Percentiles rank a stretch among this genome's conserved stretches.
These are phyloP conservation scores for Tachina grossa DNA, from an alignment of 2,888 invertebrate genomes.

Conservation along the genomic window DNA sequence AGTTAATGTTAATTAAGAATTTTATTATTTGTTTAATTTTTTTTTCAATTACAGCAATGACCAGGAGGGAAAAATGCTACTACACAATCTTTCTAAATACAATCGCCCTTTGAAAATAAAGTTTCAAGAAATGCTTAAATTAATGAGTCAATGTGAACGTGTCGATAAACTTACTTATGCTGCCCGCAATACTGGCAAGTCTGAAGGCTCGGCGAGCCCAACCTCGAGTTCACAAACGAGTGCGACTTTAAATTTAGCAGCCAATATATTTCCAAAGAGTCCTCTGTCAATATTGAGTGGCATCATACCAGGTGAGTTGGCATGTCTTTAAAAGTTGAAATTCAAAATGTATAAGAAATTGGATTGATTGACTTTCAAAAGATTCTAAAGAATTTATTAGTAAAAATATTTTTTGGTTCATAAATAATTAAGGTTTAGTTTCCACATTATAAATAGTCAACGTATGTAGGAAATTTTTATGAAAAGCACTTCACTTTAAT, in stretches of 20 bases:
- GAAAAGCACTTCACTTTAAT: no score
- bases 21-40: conserved; percentile 8
- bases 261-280: conserved; percentile 85
- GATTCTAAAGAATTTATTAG: no score
- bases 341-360: no score
- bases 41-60: conserved; percentile 85
- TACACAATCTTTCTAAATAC: conserved; percentile 86
- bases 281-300: conserved; percentile 89
- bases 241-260: conserved; percentile 77
- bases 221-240: conserved; percentile 62
- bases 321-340: neutral
- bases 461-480: no score
- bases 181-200: conserved; percentile 75
- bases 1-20: neutral
- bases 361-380: no score
- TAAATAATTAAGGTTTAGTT: no score
- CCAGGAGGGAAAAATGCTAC: conserved; percentile 86
- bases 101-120: conserved; percentile 87
- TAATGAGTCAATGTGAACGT: conserved; percentile 91
- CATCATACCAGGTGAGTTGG: conserved; percentile 89
- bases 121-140: conserved; percentile 89
- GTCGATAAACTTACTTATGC: conserved; percentile 83
- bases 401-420: no score
- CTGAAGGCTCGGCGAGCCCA: conserved; percentile 72
- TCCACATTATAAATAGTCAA: no score